phyloP scores from a whole-genome alignment of 1,140 invertebrate species.

The Aphidius gifuensis region DNA sequence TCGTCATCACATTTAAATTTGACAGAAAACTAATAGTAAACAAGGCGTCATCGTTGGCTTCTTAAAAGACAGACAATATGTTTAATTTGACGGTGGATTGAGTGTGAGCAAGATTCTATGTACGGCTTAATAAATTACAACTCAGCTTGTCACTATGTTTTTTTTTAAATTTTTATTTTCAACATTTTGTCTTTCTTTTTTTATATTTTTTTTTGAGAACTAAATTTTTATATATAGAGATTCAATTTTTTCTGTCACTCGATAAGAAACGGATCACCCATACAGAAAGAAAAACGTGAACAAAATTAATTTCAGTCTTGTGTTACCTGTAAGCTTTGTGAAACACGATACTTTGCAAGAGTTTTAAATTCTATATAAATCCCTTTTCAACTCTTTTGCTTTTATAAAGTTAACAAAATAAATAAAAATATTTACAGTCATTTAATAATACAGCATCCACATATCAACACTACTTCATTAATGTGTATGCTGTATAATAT shows the following conservation, averaged over 20 bases:
- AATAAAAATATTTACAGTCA: too few species aligned
- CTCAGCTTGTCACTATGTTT: neutral
- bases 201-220: neutral
- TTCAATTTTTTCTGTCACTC: too few species aligned
- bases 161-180: neutral
- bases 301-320: constrained; percentile 23
- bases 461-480: too few species aligned
- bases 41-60: constrained; percentile 34
- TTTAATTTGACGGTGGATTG: constrained; percentile 48
- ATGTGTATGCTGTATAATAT: too few species aligned
- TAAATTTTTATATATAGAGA: too few species aligned
- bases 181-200: constrained; percentile 7
- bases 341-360: constrained; percentile 16
- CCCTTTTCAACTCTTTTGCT: too few species aligned
- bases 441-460: too few species aligned
- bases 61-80: constrained; percentile 45
- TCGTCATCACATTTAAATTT: constrained; percentile 35
- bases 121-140: constrained; percentile 37
- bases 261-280: too few species aligned
- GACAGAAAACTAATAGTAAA: constrained; percentile 50
- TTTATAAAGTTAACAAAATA: too few species aligned
- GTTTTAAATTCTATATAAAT: too few species aligned
- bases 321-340: constrained; percentile 22
- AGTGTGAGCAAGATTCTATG: constrained; percentile 42
- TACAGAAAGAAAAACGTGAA: neutral